A percentile compares a stretch with the other conserved stretches of the same genome.
Conservation (phyloP, 2,888 invertebrate genomes). For the Agonopterix heracliana region DNA sequence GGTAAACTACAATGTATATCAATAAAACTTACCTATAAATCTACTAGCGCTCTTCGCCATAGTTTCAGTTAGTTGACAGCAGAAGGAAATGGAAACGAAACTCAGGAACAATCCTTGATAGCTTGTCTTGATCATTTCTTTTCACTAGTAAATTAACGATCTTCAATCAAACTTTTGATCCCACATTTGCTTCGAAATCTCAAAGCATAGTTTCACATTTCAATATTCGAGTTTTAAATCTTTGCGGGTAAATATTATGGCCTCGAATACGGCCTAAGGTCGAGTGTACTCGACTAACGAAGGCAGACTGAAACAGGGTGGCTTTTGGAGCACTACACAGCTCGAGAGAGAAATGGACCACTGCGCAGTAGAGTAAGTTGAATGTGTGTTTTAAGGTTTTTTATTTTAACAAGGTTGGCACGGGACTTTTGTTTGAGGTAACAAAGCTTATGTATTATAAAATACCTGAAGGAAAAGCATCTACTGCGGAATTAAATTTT, state of each 20-base stretch:
- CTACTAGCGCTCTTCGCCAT: constrained; percentile 68
- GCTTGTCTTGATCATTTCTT: constrained; percentile 64
- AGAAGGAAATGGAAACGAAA: constrained; percentile 67
- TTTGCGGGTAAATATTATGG: background rate
- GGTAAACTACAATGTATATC: background rate
- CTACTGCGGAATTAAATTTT: constrained; percentile 6
- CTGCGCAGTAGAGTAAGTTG: constrained; percentile 56
- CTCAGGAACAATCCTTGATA: constrained; percentile 68
- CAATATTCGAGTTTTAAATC: background rate
- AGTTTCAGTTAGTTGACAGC: constrained; percentile 69
- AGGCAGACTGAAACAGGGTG: constrained; percentile 46
- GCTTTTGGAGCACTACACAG: constrained; percentile 6
- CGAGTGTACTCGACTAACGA: constrained; percentile 54
- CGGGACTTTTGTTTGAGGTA: constrained; percentile 24
- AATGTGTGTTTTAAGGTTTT: constrained; percentile 41
- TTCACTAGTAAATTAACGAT: constrained; percentile 14
- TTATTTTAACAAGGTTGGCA: constrained; percentile 37
- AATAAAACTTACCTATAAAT: constrained; percentile 55
- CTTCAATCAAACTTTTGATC: background rate
- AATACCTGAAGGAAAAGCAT: constrained; percentile 6
- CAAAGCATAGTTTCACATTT: constrained; percentile 4
- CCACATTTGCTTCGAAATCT: background rate
- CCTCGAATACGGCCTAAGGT: constrained; percentile 29
- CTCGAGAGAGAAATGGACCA: constrained; percentile 39
- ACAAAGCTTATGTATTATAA: constrained; percentile 7